Conservation (phyloP, 2,113 vertebrate species). For the Corythoichthys haematopterus region DNA sequence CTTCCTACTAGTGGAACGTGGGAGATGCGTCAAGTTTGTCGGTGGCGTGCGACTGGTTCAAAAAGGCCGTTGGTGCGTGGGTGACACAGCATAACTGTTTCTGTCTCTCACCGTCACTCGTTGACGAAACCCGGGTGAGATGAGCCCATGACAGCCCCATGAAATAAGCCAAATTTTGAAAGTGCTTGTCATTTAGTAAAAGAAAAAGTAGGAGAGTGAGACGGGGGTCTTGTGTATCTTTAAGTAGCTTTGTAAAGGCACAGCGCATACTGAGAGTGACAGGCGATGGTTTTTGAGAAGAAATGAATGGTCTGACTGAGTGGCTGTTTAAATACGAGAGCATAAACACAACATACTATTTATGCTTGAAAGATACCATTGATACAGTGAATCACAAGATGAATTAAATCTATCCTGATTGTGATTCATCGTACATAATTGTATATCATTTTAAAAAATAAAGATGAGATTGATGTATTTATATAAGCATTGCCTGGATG, state of each 20-base stretch:
- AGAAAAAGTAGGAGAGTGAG: constrained; percentile 9
- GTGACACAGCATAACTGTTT: constrained; percentile 54
- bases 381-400: too few species aligned
- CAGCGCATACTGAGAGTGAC: constrained; percentile 40
- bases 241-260: constrained; percentile 22
- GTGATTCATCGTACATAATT: too few species aligned
- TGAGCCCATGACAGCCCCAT: constrained; percentile 55
- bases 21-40: constrained; percentile 50
- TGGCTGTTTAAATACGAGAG: constrained; percentile 48
- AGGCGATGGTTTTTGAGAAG: constrained; percentile 49
- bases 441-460: too few species aligned
- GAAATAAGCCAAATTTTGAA: constrained; percentile 50
- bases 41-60: constrained; percentile 45
- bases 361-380: too few species aligned
- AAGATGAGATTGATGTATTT: too few species aligned
- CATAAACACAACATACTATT: constrained; percentile 14
- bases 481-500: too few species aligned
- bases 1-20: constrained; percentile 39
- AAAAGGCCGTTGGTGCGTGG: constrained; percentile 58
- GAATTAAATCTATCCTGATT: too few species aligned
- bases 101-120: constrained; percentile 48
- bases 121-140: constrained; percentile 47
- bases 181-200: constrained; percentile 41
- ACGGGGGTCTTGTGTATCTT: constrained; percentile 31
- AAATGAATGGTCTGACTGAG: constrained; percentile 24